Conservation (phyloP, 2,797 vertebrate species). For the Melanogrammus aeglefinus region DNA sequence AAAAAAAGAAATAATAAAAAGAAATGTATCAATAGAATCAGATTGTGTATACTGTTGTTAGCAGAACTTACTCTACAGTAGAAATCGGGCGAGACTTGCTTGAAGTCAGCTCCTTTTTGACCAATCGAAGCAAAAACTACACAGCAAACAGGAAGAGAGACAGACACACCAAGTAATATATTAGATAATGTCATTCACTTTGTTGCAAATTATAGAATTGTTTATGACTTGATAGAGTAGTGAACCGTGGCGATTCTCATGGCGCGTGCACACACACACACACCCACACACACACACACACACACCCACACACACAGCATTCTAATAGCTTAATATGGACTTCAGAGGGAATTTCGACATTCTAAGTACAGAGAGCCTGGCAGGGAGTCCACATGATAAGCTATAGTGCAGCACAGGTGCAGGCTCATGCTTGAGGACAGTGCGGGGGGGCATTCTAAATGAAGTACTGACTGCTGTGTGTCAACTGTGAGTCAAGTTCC, state of each 20-base stretch:
- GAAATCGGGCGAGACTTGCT: slow-evolving; percentile 54
- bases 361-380: not conserved
- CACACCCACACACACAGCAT: not conserved
- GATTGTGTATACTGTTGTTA: no score
- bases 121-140: slow-evolving; percentile 70
- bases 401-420: not conserved
- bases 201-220: not conserved
- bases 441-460: not conserved
- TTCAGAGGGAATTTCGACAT: not conserved
- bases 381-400: not conserved
- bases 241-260: not conserved
- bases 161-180: not conserved
- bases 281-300: slow-evolving; percentile 14
- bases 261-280: not conserved
- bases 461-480: not conserved
- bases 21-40: not conserved
- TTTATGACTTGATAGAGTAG: no score
- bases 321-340: not conserved
- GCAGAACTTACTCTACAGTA: slow-evolving; percentile 64
- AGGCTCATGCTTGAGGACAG: not conserved
- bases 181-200: not conserved
- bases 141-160: slow-evolving; percentile 12
- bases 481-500: not conserved
- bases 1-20: not conserved
- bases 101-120: slow-evolving; percentile 65